Evolutionary conservation across 1,140 invertebrate species (phyloP).

Genomic region (Lordiphosa collinella): DNA sequence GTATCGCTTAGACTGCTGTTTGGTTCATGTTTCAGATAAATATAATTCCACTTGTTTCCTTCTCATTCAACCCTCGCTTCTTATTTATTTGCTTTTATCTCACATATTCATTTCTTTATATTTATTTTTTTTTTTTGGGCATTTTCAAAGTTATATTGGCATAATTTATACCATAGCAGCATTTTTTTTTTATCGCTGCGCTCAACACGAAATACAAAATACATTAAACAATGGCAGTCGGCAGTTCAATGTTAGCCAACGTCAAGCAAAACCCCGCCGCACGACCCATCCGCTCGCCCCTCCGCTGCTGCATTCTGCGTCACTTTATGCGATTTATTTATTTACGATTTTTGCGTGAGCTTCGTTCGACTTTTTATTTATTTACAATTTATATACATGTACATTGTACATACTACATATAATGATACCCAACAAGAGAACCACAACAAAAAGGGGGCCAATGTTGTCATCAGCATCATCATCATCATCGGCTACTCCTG

Average conservation of each 20-base stretch:
- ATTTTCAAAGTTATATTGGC: slow-evolving; percentile 65
- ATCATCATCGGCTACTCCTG: slow-evolving; percentile 6
- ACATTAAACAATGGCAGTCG: slow-evolving; percentile 63
- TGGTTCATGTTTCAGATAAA: no score
- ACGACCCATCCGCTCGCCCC: neutral
- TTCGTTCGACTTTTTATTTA: slow-evolving; percentile 29
- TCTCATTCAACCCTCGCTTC: neutral
- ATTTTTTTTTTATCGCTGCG: slow-evolving; percentile 72
- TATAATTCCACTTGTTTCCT: no score
- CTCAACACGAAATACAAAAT: slow-evolving; percentile 61
- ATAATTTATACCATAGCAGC: slow-evolving; percentile 76
- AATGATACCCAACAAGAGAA: slow-evolving; percentile 17
- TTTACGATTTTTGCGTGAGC: slow-evolving; percentile 55
- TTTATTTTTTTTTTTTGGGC: slow-evolving; percentile 17
- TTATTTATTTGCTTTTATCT: slow-evolving; percentile 3
- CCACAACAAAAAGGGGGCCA: slow-evolving; percentile 4
- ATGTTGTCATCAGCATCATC: slow-evolving; percentile 25
- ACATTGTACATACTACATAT: slow-evolving; percentile 18
- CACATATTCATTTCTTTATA: neutral
- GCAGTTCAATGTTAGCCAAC: slow-evolving; percentile 63
- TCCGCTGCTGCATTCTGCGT: slow-evolving; percentile 32
- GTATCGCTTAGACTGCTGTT: no score
- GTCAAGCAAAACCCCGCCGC: neutral
- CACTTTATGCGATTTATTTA: slow-evolving; percentile 48
- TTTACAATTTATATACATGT: slow-evolving; percentile 49